Conservation (phyloP, 2,113 vertebrate species). For the Hippocampus zosterae region DNA sequence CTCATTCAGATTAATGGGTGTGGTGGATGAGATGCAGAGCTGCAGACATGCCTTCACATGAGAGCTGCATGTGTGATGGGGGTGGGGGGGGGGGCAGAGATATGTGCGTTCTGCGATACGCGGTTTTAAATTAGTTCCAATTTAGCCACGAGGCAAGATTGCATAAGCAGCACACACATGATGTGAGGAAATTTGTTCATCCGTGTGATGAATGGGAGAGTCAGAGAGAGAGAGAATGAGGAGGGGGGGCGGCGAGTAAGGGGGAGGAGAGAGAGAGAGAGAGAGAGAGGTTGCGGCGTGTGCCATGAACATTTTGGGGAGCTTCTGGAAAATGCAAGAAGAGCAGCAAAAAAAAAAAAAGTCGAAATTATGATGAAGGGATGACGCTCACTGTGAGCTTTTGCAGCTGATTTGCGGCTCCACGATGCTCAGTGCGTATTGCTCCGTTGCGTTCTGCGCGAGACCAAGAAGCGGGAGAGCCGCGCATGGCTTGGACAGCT, state of each 20-base stretch:
- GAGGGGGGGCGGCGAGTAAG: neutral
- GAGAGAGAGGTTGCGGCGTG: conserved; percentile 42
- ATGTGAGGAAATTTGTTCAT: conserved; percentile 38
- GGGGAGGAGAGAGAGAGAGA: conserved; percentile 20
- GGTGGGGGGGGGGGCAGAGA: too few relatives aligned
- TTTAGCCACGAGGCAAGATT: neutral
- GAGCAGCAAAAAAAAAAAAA: neutral
- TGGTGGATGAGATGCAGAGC: conserved; percentile 18
- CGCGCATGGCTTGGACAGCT: conserved; percentile 20
- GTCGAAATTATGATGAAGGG: conserved; percentile 4
- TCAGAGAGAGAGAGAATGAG: conserved; percentile 29
- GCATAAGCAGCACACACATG: conserved; percentile 18
- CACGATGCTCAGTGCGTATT: neutral
- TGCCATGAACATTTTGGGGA: conserved; percentile 53
- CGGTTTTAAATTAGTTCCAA: neutral
- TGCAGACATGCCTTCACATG: conserved; percentile 2
- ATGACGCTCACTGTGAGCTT: neutral
- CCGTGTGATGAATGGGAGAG: conserved; percentile 52
- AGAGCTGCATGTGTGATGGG: neutral
- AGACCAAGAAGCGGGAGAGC: neutral
- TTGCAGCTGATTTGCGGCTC: conserved; percentile 38
- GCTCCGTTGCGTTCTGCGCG: neutral
- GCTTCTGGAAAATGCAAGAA: conserved; percentile 12
- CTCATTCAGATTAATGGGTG: conserved; percentile 21
- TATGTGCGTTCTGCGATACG: too few relatives aligned